Conservation (phyloP, 2,113 vertebrate genomes). For the Cyprinodon brontotheroides region DNA sequence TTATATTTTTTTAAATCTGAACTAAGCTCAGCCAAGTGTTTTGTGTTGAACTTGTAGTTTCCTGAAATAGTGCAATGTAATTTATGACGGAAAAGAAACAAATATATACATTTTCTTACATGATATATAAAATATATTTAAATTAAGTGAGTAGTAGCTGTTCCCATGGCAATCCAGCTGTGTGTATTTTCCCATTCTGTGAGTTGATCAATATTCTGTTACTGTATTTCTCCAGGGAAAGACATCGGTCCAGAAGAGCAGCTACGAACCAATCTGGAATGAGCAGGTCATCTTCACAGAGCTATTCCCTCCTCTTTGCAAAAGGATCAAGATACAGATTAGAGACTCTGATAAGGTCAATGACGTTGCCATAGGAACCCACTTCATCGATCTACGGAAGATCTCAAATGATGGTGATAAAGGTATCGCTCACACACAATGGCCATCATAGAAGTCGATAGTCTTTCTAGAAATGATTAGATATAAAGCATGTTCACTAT, state of each 20-base stretch:
- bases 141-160: neutral
- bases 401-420: conserved; percentile 97
- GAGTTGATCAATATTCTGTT: neutral
- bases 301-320: conserved; percentile 95
- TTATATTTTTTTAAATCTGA: too few relatives aligned
- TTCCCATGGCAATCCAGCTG: neutral
- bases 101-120: too few relatives aligned
- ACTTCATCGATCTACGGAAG: conserved; percentile 95
- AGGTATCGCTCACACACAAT: conserved; percentile 76
- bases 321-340: conserved; percentile 94
- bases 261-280: conserved; percentile 96
- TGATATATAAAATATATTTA: too few relatives aligned
- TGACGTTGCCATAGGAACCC: conserved; percentile 94
- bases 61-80: too few relatives aligned
- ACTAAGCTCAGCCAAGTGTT: neutral
- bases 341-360: conserved; percentile 98
- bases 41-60: neutral
- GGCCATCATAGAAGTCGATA: neutral
- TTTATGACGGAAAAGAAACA: too few relatives aligned
- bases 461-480: conserved; percentile 33
- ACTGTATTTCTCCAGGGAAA: conserved; percentile 84
- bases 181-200: neutral
- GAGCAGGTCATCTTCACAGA: conserved; percentile 96
- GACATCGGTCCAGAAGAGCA: conserved; percentile 93
- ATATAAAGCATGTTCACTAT: conserved; percentile 24